Conservation (phyloP, 1,140 invertebrate genomes). For the Megathymus violae region DNA sequence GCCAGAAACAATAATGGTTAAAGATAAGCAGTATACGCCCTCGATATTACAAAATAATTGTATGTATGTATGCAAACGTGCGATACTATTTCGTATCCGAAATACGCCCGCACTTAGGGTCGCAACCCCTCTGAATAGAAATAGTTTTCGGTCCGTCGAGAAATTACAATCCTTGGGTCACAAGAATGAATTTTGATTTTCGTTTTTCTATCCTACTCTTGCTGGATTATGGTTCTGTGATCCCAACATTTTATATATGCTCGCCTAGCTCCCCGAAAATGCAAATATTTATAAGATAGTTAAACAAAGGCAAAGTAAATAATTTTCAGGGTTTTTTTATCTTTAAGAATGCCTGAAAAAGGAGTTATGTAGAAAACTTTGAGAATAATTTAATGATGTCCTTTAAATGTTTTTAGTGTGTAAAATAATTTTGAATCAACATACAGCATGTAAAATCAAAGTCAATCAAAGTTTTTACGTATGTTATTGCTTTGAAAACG, state of each 20-base stretch:
- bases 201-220: conserved; percentile 57
- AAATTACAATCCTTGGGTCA: conserved; percentile 63
- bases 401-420: no score
- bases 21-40: background rate
- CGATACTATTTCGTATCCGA: background rate
- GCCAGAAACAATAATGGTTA: no score
- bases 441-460: no score
- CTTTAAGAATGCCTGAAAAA: no score
- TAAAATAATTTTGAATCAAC: no score
- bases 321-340: background rate
- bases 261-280: conserved; percentile 45
- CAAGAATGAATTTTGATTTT: conserved; percentile 74
- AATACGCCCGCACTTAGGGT: conserved; percentile 40
- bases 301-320: background rate
- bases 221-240: conserved; percentile 55
- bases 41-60: background rate
- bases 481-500: no score
- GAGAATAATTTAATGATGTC: no score
- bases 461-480: no score
- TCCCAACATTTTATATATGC: conserved; percentile 53
- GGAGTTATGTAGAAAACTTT: no score
- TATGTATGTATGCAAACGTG: background rate
- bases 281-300: conserved; percentile 11
- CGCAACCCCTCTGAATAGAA: conserved; percentile 67
- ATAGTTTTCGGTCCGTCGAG: conserved; percentile 62